phyloP scores from a whole-genome alignment of 2,888 invertebrate genomes.

The Amaurobius ferox region DNA sequence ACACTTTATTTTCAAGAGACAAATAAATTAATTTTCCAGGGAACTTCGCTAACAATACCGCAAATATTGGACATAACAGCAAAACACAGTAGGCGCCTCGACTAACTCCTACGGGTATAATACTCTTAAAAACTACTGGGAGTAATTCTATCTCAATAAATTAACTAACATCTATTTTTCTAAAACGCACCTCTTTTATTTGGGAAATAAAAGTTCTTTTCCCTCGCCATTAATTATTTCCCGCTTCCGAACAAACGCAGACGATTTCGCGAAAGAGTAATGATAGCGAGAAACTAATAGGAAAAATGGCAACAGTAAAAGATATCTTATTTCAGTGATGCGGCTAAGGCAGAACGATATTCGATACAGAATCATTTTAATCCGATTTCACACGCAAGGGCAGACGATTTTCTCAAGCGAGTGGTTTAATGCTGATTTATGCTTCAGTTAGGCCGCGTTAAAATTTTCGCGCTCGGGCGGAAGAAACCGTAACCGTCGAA shows the following conservation, averaged over 20 bases:
- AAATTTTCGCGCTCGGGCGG: neutral
- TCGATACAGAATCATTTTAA: slow-evolving; percentile 1
- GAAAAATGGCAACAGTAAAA: slow-evolving; percentile 5
- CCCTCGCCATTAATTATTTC: neutral
- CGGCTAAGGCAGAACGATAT: neutral
- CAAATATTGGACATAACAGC: no score
- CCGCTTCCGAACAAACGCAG: neutral
- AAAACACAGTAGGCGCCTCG: no score
- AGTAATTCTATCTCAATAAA: neutral
- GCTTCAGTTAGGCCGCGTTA: slow-evolving; percentile 5
- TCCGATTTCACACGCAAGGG: slow-evolving; percentile 5
- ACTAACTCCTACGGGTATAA: neutral
- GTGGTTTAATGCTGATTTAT: slow-evolving; percentile 5
- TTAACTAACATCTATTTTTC: slow-evolving; percentile 4
- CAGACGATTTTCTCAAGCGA: slow-evolving; percentile 8
- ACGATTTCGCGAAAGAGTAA: neutral
- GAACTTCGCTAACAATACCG: no score
- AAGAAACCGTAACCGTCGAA: slow-evolving; percentile 1
- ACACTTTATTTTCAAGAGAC: no score
- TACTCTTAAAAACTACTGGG: neutral
- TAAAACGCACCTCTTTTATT: slow-evolving; percentile 8
- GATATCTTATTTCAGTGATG: slow-evolving; percentile 5
- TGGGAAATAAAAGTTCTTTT: neutral
- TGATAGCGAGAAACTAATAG: neutral
- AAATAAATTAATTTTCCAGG: no score